A percentile compares a stretch with the other conserved stretches of the same genome.
Evolutionary conservation across 2,797 vertebrate genomes (phyloP).

Genomic region (Pelobates cultripes): DNA sequence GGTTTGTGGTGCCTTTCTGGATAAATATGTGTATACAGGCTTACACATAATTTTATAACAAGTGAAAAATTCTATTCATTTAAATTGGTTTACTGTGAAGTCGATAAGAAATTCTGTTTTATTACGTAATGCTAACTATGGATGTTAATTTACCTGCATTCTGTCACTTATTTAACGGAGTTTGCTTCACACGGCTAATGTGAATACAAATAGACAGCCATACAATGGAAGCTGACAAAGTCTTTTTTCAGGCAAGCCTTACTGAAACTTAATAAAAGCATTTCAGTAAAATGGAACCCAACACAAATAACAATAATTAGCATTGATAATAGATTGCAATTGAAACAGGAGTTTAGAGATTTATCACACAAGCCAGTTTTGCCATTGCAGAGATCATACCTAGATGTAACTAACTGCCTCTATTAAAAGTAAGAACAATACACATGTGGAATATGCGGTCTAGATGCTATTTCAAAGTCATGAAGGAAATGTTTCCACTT

Average conservation of each 20-base stretch:
- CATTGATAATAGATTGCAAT: slow-evolving; percentile 4
- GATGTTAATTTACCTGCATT: not conserved
- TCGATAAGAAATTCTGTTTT: not conserved
- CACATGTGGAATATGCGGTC: no score
- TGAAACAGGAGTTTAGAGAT: not conserved
- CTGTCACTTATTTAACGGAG: not conserved
- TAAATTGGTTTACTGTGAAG: not conserved
- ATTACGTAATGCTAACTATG: not conserved
- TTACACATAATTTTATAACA: not conserved
- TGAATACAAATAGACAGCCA: not conserved
- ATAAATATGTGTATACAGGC: no score
- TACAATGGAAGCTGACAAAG: slow-evolving; percentile 10
- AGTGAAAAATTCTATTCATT: not conserved
- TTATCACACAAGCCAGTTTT: not conserved
- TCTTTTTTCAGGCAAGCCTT: not conserved
- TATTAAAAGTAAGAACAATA: no score
- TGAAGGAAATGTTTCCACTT: no score
- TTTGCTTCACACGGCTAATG: not conserved
- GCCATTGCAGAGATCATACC: not conserved
- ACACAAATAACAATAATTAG: slow-evolving; percentile 10
- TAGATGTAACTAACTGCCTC: not conserved
- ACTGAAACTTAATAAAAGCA: not conserved
- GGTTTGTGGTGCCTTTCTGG: no score
- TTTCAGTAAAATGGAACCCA: not conserved
- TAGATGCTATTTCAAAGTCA: no score